Percentiles rank a stretch among this genome's conserved stretches.
Conservation (phyloP, 1,140 invertebrate species). For the Drosophila nannoptera region DNA sequence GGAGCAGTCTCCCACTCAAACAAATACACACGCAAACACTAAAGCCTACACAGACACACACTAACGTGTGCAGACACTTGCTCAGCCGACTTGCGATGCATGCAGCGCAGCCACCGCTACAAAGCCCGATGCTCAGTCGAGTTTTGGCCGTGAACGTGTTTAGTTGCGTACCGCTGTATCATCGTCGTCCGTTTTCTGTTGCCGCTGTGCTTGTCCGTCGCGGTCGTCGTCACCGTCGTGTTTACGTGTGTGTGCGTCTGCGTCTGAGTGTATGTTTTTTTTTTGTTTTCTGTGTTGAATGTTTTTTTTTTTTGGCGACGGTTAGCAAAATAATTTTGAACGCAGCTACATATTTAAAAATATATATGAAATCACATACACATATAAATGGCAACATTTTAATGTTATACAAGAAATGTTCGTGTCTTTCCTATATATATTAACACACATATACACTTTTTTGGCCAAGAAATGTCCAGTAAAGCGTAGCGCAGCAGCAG, state of each 20-base stretch:
- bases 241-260: slow-evolving; percentile 50
- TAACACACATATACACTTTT: slow-evolving; percentile 17
- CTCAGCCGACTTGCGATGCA: slow-evolving; percentile 41
- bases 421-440: slow-evolving; percentile 13
- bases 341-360: slow-evolving; percentile 23
- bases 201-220: slow-evolving; percentile 31
- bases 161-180: slow-evolving; percentile 37
- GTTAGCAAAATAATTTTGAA: slow-evolving; percentile 43
- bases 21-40: slow-evolving; percentile 12
- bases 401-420: slow-evolving; percentile 23
- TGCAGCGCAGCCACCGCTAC: slow-evolving; percentile 32
- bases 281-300: slow-evolving; percentile 36
- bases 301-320: slow-evolving; percentile 47
- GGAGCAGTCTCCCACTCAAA: slow-evolving; percentile 26
- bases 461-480: slow-evolving; percentile 53
- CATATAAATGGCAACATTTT: slow-evolving; percentile 13
- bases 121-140: slow-evolving; percentile 46
- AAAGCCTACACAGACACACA: slow-evolving; percentile 10
- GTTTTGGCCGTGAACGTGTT: slow-evolving; percentile 55
- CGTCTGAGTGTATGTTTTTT: slow-evolving; percentile 45
- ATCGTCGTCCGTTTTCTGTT: slow-evolving; percentile 27
- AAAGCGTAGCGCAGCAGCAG: slow-evolving; percentile 48
- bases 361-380: slow-evolving; percentile 14
- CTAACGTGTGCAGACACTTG: slow-evolving; percentile 9
- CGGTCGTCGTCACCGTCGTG: slow-evolving; percentile 18